Percentiles rank a stretch among this genome's conserved stretches.
These are phyloP conservation scores for Platyscapa corneri DNA, from an alignment of 1,140 invertebrate genomes.

Conservation along the genomic window DNA sequence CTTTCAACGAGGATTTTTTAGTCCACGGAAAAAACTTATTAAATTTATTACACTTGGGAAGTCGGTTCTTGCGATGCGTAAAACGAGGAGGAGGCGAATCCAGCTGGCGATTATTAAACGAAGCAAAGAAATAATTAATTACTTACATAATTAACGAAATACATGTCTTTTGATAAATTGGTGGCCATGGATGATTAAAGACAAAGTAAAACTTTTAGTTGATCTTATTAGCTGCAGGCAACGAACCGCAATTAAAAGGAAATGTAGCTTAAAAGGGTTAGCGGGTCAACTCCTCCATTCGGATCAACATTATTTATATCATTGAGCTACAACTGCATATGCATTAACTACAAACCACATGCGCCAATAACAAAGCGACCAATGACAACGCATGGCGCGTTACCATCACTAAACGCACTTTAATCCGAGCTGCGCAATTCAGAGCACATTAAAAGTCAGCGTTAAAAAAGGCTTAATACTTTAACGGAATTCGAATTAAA, in stretches of 20 bases:
- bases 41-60: neutral
- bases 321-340: neutral
- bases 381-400: neutral
- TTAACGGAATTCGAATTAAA: neutral
- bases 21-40: too few relatives aligned
- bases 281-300: conserved; percentile 36
- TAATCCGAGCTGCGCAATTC: neutral
- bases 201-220: neutral
- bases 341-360: conserved; percentile 12
- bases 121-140: neutral
- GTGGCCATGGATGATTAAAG: neutral
- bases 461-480: neutral
- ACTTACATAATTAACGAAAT: neutral
- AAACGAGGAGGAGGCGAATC: too few relatives aligned
- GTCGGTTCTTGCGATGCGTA: too few relatives aligned
- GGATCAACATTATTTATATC: conserved; percentile 39
- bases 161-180: neutral
- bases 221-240: neutral
- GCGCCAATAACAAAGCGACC: conserved; percentile 27
- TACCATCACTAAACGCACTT: neutral
- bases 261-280: conserved; percentile 41
- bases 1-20: too few relatives aligned
- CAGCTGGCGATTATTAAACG: too few relatives aligned
- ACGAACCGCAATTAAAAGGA: conserved; percentile 19
- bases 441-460: neutral